phyloP scores from a whole-genome alignment of 2,113 vertebrate species.

The Salminus brasiliensis region DNA sequence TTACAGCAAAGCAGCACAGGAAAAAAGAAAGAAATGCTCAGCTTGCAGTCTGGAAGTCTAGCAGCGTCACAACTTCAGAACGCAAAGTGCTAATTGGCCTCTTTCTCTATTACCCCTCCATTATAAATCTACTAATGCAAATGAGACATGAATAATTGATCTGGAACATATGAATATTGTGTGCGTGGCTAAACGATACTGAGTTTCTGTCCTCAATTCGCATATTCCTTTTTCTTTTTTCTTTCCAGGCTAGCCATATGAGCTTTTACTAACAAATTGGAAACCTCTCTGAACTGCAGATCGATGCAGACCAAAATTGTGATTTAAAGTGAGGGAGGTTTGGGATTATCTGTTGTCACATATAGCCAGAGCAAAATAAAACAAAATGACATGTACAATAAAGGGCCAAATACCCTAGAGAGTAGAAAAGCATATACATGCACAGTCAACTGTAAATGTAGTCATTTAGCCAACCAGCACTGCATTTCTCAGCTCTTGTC shows the following conservation, averaged over 20 bases:
- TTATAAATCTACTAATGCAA: conserved; percentile 28
- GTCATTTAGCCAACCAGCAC: not conserved
- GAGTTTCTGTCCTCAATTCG: not conserved
- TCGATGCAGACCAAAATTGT: not conserved
- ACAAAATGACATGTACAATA: conserved; percentile 3
- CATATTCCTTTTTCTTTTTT: not conserved
- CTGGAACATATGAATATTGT: conserved; percentile 26
- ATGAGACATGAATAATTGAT: conserved; percentile 36
- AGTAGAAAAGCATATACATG: not conserved
- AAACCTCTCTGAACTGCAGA: not conserved
- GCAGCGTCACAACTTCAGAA: conserved; percentile 9
- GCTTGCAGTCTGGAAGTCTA: conserved; percentile 13
- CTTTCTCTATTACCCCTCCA: not conserved
- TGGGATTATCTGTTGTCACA: conserved; percentile 7
- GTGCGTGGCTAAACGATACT: not conserved
- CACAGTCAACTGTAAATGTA: not conserved
- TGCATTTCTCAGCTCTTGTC: not conserved
- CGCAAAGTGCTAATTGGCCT: conserved; percentile 30
- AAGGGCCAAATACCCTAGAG: not conserved
- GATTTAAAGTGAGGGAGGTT: conserved; percentile 9
- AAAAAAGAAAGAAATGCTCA: conserved; percentile 12
- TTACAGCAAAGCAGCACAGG: conserved; percentile 15
- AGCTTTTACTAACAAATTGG: not conserved
- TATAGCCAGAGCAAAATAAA: not conserved
- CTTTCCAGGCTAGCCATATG: not conserved